Evolutionary conservation across 2,113 vertebrate genomes (phyloP).

Genomic region (Chrysemys picta): DNA sequence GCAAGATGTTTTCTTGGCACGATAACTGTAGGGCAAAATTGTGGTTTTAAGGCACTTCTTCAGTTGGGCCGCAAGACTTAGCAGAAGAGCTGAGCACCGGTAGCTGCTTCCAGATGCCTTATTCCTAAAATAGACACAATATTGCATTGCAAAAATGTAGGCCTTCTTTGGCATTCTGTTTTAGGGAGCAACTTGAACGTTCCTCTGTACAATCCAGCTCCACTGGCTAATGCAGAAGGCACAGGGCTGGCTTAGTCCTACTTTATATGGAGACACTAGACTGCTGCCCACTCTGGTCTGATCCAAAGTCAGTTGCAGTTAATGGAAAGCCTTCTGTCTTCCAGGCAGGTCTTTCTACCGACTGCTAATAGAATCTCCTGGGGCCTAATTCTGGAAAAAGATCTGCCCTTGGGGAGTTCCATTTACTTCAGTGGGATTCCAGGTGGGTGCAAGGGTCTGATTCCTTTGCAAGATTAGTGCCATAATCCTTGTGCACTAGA

Average conservation of each 20-base stretch:
- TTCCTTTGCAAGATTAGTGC: background rate
- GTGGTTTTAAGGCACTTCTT: background rate
- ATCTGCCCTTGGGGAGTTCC: background rate
- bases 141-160: background rate
- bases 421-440: background rate
- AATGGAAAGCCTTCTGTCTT: background rate
- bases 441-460: background rate
- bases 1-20: background rate
- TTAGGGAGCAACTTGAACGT: background rate
- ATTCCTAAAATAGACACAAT: rapidly evolving
- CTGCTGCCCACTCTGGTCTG: background rate
- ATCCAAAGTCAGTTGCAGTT: rapidly evolving
- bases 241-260: background rate
- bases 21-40: background rate
- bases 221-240: background rate
- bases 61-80: background rate
- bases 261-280: no score
- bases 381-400: background rate
- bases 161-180: rapidly evolving
- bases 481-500: background rate
- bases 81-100: background rate
- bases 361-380: background rate
- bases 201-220: background rate
- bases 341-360: background rate
- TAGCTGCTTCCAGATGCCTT: background rate